Evolutionary conservation across 2,888 invertebrate species (phyloP).

Genomic region (Pristionchus arcanus): DNA sequence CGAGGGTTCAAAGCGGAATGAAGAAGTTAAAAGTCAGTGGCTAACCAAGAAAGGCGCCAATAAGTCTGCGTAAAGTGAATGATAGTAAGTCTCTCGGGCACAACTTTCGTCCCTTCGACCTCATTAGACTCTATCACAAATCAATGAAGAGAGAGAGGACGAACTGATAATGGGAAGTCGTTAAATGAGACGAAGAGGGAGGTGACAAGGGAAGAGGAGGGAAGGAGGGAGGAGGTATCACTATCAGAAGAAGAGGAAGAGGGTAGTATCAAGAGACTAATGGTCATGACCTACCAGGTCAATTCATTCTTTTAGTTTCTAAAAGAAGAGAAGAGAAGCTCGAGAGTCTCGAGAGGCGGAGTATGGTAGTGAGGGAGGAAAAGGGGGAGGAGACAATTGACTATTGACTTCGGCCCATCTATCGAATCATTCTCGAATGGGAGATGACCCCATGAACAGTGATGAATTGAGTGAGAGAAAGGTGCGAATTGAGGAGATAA

Average conservation of each 20-base stretch:
- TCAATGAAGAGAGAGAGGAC: conserved; percentile 23
- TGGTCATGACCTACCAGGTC: background rate
- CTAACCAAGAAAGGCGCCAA: background rate
- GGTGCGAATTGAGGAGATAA: conserved; percentile 4
- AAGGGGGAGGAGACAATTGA: conserved; percentile 38
- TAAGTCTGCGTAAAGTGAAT: background rate
- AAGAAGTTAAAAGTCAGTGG: background rate
- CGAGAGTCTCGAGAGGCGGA: background rate
- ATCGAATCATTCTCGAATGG: conserved; percentile 22
- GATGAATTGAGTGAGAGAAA: conserved; percentile 15
- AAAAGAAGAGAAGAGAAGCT: background rate
- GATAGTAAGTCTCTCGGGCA: background rate
- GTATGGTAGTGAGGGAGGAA: conserved; percentile 3
- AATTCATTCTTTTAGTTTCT: background rate
- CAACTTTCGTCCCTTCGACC: conserved; percentile 17
- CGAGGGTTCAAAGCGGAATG: background rate
- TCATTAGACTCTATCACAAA: conserved; percentile 50
- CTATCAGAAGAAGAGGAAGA: conserved; percentile 2
- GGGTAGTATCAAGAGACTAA: conserved; percentile 23
- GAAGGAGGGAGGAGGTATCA: background rate
- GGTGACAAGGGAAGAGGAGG: conserved; percentile 12
- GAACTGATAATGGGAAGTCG: conserved; percentile 55
- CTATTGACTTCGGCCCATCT: background rate
- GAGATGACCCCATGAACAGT: conserved; percentile 45
- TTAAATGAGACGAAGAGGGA: conserved; percentile 41